Base-by-base conservation (phyloP, 2,888 invertebrate genomes). In the Dastarcus helophoroides region DNA sequence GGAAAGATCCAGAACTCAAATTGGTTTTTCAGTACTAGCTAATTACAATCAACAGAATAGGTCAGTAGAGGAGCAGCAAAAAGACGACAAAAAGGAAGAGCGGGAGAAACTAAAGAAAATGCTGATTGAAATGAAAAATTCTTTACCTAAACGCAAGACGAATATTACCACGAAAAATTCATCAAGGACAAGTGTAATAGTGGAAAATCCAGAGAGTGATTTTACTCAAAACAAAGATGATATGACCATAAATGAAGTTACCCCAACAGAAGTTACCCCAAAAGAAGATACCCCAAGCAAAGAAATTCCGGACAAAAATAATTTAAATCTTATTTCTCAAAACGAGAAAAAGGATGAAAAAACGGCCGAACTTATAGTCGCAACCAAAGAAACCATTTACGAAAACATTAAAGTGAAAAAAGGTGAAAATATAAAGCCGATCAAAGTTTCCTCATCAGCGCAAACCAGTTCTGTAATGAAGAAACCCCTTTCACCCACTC, bases 61-160 rank as follows among this genome's bases (percentile, higher is more conserved):
- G 19, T 43, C 43, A 17, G 46, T 44, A 31, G 30, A 45, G 15
- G 41, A 47, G 25, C 50, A 47, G 32, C 60, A 59, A 44, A 32
- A 48, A 1, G 51, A 57, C 23, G 51, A 55, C 14, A 58, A 56
- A 37, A 51, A 48, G 26, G 63, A 70, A 42, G 72, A 74, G 45
- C 69, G 69, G 47, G 70, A 71, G 49, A 68, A 68, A 51, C 58
- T 80, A 14, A 74, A 73, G 52, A 76, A 77, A 57, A 76, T 79
- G 71, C 56, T 80, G 38, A 79, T 79, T 48, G 79, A 80, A 63
- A 79, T 80, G 76, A 80, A 79, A 57, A 72, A 80, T 54, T 79
- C 79, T 7, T 58, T 81, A 36, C 77, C 79, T 1, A 67, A 70
- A 42, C 53, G 67, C 13, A 69, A 68, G 41, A 56, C 60, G 16